These are phyloP conservation scores for Poicephalus meyeri DNA, from an alignment of 2,113 vertebrate species.

Conservation along the genomic window DNA sequence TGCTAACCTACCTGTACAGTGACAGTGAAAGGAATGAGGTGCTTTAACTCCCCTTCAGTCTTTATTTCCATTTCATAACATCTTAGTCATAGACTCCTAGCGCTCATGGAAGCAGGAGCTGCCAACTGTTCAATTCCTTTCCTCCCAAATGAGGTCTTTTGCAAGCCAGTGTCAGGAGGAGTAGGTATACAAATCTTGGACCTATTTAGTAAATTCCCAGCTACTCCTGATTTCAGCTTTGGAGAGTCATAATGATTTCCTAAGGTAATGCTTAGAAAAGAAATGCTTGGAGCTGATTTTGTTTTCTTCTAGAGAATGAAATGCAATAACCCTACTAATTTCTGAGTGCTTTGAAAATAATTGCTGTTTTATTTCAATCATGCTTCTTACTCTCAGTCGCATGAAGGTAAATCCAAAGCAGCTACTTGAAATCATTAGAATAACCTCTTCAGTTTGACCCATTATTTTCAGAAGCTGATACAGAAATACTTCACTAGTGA, in stretches of 20 bases:
- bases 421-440: constrained; percentile 13
- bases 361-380: neutral
- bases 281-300: neutral
- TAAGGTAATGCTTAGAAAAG: neutral
- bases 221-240: neutral
- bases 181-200: neutral
- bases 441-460: neutral
- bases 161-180: neutral
- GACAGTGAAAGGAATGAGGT: neutral
- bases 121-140: neutral
- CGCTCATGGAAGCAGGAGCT: neutral
- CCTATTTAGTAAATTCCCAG: neutral
- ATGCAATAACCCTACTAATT: neutral
- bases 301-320: neutral
- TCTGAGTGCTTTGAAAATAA: neutral
- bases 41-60: neutral
- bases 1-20: rapidly evolving
- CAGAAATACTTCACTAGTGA: neutral
- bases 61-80: neutral
- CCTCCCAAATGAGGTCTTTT: neutral
- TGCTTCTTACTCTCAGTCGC: neutral
- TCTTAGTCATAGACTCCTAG: neutral
- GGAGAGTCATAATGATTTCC: neutral
- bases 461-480: neutral
- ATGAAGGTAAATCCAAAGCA: constrained; percentile 12